These are phyloP conservation scores for Perognathus longimembris DNA, from an alignment of 2,113 vertebrate genomes.

Conservation along the genomic window DNA sequence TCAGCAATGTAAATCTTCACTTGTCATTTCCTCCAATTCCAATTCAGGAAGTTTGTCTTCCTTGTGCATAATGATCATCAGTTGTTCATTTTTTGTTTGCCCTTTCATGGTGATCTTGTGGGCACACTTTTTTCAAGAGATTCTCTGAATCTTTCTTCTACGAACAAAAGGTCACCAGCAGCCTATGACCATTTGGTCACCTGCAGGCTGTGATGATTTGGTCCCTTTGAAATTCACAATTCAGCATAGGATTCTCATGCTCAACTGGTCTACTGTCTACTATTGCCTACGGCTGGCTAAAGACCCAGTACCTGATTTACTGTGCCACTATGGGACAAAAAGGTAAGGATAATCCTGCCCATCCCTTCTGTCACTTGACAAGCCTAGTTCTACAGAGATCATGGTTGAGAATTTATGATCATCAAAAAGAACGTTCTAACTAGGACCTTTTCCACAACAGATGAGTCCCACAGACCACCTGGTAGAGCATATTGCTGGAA, in stretches of 20 bases:
- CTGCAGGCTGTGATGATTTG: background rate
- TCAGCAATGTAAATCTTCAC: background rate
- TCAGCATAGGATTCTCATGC: background rate
- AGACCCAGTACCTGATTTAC: background rate
- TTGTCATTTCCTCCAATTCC: constrained; percentile 23
- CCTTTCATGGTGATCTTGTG: background rate
- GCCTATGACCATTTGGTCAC: background rate
- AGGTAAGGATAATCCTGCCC: background rate
- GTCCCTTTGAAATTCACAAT: background rate
- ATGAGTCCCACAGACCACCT: background rate
- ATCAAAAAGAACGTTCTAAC: background rate
- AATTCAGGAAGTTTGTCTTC: background rate
- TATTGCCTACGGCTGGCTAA: background rate
- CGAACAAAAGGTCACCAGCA: background rate
- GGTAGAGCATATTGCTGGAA: background rate
- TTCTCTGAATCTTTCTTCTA: background rate
- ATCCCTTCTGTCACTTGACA: background rate
- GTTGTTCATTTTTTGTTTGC: background rate
- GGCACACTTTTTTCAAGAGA: background rate
- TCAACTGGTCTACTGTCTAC: background rate
- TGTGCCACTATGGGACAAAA: background rate
- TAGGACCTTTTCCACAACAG: background rate
- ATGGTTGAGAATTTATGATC: background rate
- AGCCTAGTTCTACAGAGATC: background rate
- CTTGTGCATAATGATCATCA: background rate